Conservation (phyloP, 2,113 vertebrate genomes). For the Amphilophus citrinellus region DNA sequence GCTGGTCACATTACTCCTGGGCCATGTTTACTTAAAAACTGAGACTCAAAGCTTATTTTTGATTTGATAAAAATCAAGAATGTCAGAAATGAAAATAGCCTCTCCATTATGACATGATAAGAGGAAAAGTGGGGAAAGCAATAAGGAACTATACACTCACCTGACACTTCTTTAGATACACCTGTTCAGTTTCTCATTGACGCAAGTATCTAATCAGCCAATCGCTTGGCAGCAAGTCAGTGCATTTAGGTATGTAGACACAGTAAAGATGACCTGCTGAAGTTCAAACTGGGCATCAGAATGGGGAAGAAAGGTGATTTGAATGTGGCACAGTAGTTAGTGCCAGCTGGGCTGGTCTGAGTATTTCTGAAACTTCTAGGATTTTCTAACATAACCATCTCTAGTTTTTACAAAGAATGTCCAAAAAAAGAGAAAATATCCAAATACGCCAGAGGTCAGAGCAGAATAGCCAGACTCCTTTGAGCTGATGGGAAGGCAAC, state of each 20-base stretch:
- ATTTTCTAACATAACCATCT: not conserved
- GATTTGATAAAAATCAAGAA: not conserved
- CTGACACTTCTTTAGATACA: not conserved
- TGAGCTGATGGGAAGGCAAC: not conserved
- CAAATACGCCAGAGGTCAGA: not conserved
- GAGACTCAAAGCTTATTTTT: not conserved
- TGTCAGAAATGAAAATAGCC: not conserved
- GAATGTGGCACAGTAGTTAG: not conserved
- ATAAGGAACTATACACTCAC: not conserved
- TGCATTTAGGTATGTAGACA: not conserved
- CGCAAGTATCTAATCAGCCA: not conserved
- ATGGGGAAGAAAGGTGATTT: not conserved
- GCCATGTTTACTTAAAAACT: not conserved
- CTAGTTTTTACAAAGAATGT: not conserved
- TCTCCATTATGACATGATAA: not conserved
- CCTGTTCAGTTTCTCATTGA: not conserved
- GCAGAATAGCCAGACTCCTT: not conserved
- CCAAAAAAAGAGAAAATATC: not conserved
- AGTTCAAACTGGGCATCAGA: not conserved
- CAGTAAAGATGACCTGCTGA: not conserved
- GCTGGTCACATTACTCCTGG: not conserved
- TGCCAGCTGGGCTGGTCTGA: rapidly evolving
- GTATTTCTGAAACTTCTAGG: not conserved
- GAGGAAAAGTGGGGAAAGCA: not conserved
- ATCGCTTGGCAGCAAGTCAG: not conserved